Evolutionary conservation across 2,113 vertebrate species (phyloP), one percentile per base, ranked within the genome.

Genomic region (Epinephelus moara): DNA sequence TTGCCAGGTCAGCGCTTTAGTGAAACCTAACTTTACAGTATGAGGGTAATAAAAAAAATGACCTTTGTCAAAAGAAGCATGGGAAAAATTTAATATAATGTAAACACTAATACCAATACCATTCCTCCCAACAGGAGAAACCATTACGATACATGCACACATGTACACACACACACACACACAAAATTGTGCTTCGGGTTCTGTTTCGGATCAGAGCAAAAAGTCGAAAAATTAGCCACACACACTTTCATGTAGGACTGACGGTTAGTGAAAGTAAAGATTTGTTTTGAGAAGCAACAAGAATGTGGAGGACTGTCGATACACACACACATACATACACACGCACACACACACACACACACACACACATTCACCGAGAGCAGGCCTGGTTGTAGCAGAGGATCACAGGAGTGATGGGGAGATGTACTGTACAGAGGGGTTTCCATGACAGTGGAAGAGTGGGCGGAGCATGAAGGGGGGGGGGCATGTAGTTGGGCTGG

Each of bases 141-240:
- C 47, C 56, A 81, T 71, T 53, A 74, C 47, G 2, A 68, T 56
- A 83, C 81, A 88, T 56, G 59, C 84, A 81, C 67, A 74, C 64
- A 13, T 15, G 40, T 18, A 55, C 52, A 62, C 45, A n/a, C 3
- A 27, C 27, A 55, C 57, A 67, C 52, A n/a, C 61, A 70, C 62
- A 33, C 70, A 56, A 57, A 37, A 21, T 93, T 93, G 92, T 93
- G 93, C 93, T 94, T 91, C 60, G 57, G 78, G 78, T 90, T 89
- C 49, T 61, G 57, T 63, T 82, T 78, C 50, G 14, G 30, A 85
- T 83, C 64, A 88, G 68, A 84, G 59, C 74, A 76, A 77, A 56
- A 64, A 60, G 67, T 63, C 61, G 19, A 78, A 81, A 71, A 25
- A 45, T 70, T 56, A 63, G 71, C 78, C 77, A n/a, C 56, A 57